Base-by-base conservation (phyloP, 2,888 invertebrate species). In the Chelonus formosanus region DNA sequence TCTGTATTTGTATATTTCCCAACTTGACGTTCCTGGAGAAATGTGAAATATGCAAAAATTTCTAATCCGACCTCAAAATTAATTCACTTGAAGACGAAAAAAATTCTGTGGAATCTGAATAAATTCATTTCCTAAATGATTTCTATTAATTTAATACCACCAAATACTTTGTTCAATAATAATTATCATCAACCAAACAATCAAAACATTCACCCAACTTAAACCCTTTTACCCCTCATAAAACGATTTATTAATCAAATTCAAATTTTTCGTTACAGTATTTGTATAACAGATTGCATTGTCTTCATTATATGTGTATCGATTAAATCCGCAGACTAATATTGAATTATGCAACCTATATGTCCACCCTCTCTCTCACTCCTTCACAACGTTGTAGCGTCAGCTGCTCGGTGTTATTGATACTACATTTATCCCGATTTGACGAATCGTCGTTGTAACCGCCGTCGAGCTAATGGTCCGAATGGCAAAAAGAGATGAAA, bases 341-440 rank as follows among this genome's bases (percentile, higher is more conserved):
- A 64, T 57, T 63, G 40, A 40, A 45, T 43, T 57, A 31, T 40
- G 40, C 45, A 43, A 57, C 44, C 44, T 57, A 57, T 45, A 57
- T 32, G 57, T 20, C 20, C 20, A 40, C 43, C 20, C 36, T 55
- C 45, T 32, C 5, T 44, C 44, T 32, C 10, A 34, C 35, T 32
- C 53, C 10, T 35, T 20, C 20, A 2, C 7, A 31, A 31, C 43
- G 52, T 52, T 60, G 79, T 67, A 80, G 82, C 78, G 80, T 80
- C 84, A 84, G 82, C 84, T 84, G 84, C 76, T 76, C 75, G 74
- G 77, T 80, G 80, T 84, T 84, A 84, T 84, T 83, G 82, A 84
- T 83, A 84, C 83, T 83, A 83, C 83, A 83, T 84, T 84, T 84
- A 80, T 83, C 80, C 78, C 81, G 78, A 83, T 83, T 84, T 84